Percentiles rank a stretch among this genome's conserved stretches.
These are phyloP conservation scores for Pinctada fucata DNA, from an alignment of 2,888 invertebrate genomes.

Conservation along the genomic window DNA sequence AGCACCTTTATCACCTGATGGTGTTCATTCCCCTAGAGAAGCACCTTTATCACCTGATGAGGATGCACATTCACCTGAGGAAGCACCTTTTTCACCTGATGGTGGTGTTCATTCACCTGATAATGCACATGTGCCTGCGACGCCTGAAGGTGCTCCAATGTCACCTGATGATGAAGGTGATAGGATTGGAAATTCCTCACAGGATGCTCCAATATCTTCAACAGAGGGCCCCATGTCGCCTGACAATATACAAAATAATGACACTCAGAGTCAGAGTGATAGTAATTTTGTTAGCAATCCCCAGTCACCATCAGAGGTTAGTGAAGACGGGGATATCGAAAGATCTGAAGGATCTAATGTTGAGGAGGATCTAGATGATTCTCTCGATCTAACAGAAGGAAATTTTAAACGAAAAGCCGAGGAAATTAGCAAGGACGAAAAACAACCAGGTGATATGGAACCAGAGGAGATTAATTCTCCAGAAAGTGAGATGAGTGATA, in stretches of 20 bases:
- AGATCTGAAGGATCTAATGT: background rate
- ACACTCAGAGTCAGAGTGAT: background rate
- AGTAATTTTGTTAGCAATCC: background rate
- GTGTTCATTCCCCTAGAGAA: too few species aligned
- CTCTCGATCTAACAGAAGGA: conserved; percentile 1
- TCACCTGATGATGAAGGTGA: too few species aligned
- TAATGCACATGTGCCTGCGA: background rate
- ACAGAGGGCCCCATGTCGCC: too few species aligned
- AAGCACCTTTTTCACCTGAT: conserved; percentile 1
- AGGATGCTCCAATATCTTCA: too few species aligned
- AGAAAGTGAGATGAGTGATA: conserved; percentile 15
- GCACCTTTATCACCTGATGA: background rate
- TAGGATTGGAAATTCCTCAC: too few species aligned
- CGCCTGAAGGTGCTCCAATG: background rate
- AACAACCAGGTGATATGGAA: conserved; percentile 8
- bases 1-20: too few species aligned
- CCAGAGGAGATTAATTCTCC: conserved; percentile 41
- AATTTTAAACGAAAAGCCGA: background rate
- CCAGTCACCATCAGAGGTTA: background rate
- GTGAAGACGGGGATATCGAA: conserved; percentile 26
- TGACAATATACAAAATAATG: too few species aligned
- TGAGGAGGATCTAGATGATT: conserved; percentile 4
- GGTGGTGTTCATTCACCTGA: background rate
- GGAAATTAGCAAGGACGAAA: background rate
- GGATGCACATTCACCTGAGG: background rate